Evolutionary conservation across 2,888 invertebrate species (phyloP).

Genomic region (Lottia gigantea): DNA sequence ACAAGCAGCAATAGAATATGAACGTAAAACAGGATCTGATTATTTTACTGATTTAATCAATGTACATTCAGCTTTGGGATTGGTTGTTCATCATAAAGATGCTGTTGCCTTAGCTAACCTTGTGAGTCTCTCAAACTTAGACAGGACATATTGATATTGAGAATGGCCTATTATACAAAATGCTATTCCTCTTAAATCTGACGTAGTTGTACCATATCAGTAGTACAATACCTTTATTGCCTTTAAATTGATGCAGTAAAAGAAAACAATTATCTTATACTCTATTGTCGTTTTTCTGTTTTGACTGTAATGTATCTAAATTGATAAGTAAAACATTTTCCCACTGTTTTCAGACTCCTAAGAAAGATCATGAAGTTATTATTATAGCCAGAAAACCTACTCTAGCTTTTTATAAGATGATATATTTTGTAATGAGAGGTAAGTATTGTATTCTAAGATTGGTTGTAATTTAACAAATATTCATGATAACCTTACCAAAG

Average conservation of each 20-base stretch:
- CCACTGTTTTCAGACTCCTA: conserved; percentile 60
- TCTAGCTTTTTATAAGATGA: conserved; percentile 58
- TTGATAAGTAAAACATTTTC: too few relatives aligned
- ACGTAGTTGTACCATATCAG: too few relatives aligned
- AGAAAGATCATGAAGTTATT: conserved; percentile 68
- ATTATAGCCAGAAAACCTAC: conserved; percentile 62
- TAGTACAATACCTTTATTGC: too few relatives aligned
- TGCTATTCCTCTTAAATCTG: too few relatives aligned
- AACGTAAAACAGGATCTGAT: conserved; percentile 46
- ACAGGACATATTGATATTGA: too few relatives aligned
- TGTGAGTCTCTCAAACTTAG: conserved; percentile 36
- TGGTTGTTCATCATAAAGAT: conserved; percentile 58
- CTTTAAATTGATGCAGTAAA: too few relatives aligned
- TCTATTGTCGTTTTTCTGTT: too few relatives aligned
- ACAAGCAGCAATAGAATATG: conserved; percentile 61
- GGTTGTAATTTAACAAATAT: too few relatives aligned
- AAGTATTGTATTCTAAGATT: conserved; percentile 15
- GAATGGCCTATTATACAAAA: too few relatives aligned
- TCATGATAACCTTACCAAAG: too few relatives aligned
- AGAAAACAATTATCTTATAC: too few relatives aligned
- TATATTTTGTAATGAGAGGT: conserved; percentile 64
- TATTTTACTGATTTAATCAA: conserved; percentile 66
- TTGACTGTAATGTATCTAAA: too few relatives aligned
- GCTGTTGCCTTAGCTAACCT: conserved; percentile 66
- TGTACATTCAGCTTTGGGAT: conserved; percentile 64